phyloP scores from a whole-genome alignment of 1,140 invertebrate genomes.

The Drosophila ananassae region DNA sequence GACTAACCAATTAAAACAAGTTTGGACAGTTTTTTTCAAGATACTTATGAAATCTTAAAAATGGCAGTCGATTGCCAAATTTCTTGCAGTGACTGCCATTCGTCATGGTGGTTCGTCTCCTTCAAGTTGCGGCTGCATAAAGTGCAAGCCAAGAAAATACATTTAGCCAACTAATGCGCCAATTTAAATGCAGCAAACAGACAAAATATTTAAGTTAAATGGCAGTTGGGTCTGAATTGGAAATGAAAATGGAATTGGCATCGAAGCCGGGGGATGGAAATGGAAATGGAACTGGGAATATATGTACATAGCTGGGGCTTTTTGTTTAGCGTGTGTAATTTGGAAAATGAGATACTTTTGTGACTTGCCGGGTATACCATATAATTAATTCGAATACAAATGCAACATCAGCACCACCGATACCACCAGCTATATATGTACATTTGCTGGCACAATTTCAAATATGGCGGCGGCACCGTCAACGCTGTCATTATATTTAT shows the following conservation, averaged over 20 bases:
- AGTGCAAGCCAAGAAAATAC: slow-evolving; percentile 58
- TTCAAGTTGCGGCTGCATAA: slow-evolving; percentile 42
- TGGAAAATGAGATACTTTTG: slow-evolving; percentile 79
- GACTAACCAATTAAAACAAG: slow-evolving; percentile 10
- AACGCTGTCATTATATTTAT: slow-evolving; percentile 77
- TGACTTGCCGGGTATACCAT: slow-evolving; percentile 56
- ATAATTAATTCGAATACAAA: slow-evolving; percentile 71
- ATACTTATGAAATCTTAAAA: neutral
- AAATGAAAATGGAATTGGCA: slow-evolving; percentile 57
- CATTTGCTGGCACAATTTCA: slow-evolving; percentile 65
- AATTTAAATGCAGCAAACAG: slow-evolving; percentile 77
- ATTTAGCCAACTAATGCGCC: slow-evolving; percentile 76
- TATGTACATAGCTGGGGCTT: slow-evolving; percentile 30
- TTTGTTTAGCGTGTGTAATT: slow-evolving; percentile 62
- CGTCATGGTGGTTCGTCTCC: slow-evolving; percentile 62
- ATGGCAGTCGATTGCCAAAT: neutral
- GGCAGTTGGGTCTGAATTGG: slow-evolving; percentile 64
- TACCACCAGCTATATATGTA: slow-evolving; percentile 8
- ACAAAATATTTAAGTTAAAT: slow-evolving; percentile 79
- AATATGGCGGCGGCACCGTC: slow-evolving; percentile 69
- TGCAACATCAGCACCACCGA: slow-evolving; percentile 34
- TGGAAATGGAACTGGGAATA: slow-evolving; percentile 14
- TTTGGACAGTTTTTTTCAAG: neutral
- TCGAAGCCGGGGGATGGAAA: slow-evolving; percentile 16
- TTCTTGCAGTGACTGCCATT: slow-evolving; percentile 46